Evolutionary conservation across 2,888 invertebrate genomes (phyloP), one percentile per base, ranked within the genome.

Genomic region (Drosophila atripex): DNA sequence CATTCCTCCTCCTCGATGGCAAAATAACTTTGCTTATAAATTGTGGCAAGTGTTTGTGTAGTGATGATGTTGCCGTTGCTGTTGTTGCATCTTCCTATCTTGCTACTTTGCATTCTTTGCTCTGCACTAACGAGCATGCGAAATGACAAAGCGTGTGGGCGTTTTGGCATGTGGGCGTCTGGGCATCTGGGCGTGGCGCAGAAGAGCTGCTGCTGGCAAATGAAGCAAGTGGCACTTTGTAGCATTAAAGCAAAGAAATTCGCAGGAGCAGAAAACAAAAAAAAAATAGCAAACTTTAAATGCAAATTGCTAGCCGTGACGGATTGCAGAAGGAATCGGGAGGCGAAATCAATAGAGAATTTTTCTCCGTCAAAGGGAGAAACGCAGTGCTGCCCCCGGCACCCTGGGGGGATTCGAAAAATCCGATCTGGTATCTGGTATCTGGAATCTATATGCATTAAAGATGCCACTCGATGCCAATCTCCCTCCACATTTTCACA

Each of bases 1-100:
- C n/a, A n/a, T n/a, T n/a, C 41, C 41, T 6, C 2, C 18, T 11
- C 35, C 35, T 52, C 52, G 52, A 45, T 46, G 64, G 61, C 56
- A 82, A 79, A 80, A 84, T 78, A 83, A 79, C 82, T 76, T 79
- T 78, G 82, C 84, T 83, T 83, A 79, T 83, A 84, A 84, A 84
- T 84, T 79, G 82, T 78, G 82, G 79, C 84, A 79, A 76, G 82
- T 79, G 84, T 82, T 79, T 78, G 82, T 78, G 80, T 68, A 49
- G 66, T 59, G 73, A 57, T 45, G 69, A 50, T 68, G 69, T 32
- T 60, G 66, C 43, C 71, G 54, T 52, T 71, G 72, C 41, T 58
- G 39, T 30, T 50, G 58, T 56, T 69, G 55, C 64, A 46, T 64
- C 47, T 30, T 65, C 55, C 65, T 76, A 72, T 77, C 78, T 75